Percentiles rank a stretch among this genome's conserved stretches.
Evolutionary conservation across 2,113 vertebrate genomes (phyloP).

Genomic region (Xenopus borealis): DNA sequence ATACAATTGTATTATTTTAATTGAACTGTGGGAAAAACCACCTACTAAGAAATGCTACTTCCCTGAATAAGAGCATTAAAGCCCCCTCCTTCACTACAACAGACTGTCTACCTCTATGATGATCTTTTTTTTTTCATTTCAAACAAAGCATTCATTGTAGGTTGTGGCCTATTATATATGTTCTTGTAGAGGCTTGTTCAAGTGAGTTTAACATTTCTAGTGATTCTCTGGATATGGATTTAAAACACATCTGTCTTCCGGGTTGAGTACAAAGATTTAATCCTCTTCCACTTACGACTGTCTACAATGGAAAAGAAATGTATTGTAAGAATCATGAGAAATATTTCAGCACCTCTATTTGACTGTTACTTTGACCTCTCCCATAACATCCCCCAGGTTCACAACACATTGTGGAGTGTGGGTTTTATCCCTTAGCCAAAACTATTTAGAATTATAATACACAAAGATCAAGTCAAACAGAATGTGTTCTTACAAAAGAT

Average conservation of each 20-base stretch:
- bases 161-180: slow-evolving; percentile 10
- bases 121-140: background rate
- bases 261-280: slow-evolving; percentile 6
- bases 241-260: slow-evolving; percentile 26
- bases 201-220: slow-evolving; percentile 7
- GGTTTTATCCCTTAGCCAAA: background rate
- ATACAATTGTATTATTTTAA: slow-evolving; percentile 23
- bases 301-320: slow-evolving; percentile 15
- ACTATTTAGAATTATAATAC: background rate
- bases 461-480: background rate
- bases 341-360: slow-evolving; percentile 7
- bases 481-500: background rate
- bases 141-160: slow-evolving; percentile 17
- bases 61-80: background rate
- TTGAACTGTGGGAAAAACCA: slow-evolving; percentile 11
- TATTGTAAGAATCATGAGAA: slow-evolving; percentile 24
- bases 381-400: background rate
- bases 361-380: slow-evolving; percentile 7
- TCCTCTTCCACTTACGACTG: slow-evolving; percentile 18
- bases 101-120: background rate
- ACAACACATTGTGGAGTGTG: no score
- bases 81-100: slow-evolving; percentile 4
- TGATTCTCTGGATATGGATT: background rate
- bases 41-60: slow-evolving; percentile 16
- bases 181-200: slow-evolving; percentile 13